Evolutionary conservation across 2,797 vertebrate species (phyloP).

Genomic region (Alfaro cultratus): DNA sequence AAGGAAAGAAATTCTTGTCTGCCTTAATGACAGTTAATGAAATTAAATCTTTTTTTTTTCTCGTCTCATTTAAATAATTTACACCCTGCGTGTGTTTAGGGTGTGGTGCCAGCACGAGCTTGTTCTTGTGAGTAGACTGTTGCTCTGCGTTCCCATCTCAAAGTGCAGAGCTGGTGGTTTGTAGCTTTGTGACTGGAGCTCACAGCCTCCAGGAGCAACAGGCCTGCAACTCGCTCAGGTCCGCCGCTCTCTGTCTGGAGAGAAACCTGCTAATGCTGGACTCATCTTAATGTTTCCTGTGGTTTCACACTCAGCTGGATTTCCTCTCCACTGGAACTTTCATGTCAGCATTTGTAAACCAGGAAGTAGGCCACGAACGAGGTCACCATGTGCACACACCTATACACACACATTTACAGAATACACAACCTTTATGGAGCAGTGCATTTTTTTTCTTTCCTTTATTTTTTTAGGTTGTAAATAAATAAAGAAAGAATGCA

Average conservation of each 20-base stretch:
- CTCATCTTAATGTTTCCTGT: neutral
- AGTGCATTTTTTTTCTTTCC: neutral
- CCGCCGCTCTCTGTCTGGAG: neutral
- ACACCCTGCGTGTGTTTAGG: neutral
- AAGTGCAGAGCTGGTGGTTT: neutral
- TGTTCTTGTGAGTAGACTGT: neutral
- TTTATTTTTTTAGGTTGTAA: neutral
- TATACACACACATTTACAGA: neutral
- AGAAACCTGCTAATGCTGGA: neutral
- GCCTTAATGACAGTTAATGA: neutral
- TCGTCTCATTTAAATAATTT: neutral
- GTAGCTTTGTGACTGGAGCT: neutral
- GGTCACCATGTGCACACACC: neutral
- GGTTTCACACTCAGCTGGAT: conserved; percentile 14
- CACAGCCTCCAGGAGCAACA: neutral
- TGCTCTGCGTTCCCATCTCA: neutral
- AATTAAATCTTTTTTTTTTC: neutral
- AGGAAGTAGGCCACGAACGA: conserved; percentile 19
- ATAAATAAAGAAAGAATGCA: neutral
- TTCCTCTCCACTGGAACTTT: conserved; percentile 37
- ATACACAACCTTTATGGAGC: neutral
- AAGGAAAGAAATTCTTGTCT: neutral
- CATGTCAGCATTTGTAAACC: conserved; percentile 42
- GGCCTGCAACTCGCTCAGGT: neutral
- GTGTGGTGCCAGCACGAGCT: neutral